phyloP scores from a whole-genome alignment of 2,888 invertebrate genomes.

The Gasteruption jaculator region DNA sequence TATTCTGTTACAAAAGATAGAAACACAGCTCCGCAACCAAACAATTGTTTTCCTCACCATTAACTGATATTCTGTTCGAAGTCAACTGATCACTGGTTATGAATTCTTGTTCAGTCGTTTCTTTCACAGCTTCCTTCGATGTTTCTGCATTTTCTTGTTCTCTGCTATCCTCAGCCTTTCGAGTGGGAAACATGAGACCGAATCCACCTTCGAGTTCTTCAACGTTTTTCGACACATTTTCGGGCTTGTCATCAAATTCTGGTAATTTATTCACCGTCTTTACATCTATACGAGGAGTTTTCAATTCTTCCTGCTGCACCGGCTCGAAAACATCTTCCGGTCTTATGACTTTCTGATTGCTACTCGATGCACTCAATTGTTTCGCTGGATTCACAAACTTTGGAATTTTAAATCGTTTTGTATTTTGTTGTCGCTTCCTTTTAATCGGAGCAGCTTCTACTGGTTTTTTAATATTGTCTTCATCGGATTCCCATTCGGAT shows the following conservation, averaged over 20 bases:
- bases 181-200: conserved; percentile 41
- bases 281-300: too few relatives aligned
- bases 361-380: conserved; percentile 35
- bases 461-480: conserved; percentile 46
- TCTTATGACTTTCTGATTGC: conserved; percentile 43
- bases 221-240: conserved; percentile 16
- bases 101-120: conserved; percentile 41
- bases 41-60: conserved; percentile 54
- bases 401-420: conserved; percentile 55
- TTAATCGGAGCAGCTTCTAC: conserved; percentile 53
- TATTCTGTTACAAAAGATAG: too few relatives aligned
- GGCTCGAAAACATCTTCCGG: conserved; percentile 58
- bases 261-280: conserved; percentile 40
- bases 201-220: conserved; percentile 37
- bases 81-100: conserved; percentile 65
- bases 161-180: conserved; percentile 23
- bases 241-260: conserved; percentile 21
- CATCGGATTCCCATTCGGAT: conserved; percentile 65
- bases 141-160: conserved; percentile 22
- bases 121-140: conserved; percentile 21
- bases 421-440: conserved; percentile 47
- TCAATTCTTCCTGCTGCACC: conserved; percentile 52
- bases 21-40: too few relatives aligned
- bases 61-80: conserved; percentile 64
- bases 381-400: conserved; percentile 54